These are phyloP conservation scores for Pipra filicauda DNA, from an alignment of 2,113 vertebrate genomes.

Conservation along the genomic window DNA sequence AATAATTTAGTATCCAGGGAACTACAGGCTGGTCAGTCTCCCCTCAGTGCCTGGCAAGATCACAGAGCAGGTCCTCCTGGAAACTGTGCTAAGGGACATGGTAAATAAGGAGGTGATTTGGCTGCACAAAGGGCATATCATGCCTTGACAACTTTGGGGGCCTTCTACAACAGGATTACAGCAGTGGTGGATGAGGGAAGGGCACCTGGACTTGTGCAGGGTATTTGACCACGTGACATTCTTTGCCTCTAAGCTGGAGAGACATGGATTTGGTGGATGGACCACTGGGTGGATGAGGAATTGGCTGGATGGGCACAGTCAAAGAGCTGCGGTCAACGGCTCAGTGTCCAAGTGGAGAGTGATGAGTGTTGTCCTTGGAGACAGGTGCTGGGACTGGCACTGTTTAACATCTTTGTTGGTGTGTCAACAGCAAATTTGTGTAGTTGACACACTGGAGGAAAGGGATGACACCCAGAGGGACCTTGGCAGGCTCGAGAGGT, in stretches of 20 bases:
- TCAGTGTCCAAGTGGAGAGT: not conserved
- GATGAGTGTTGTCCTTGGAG: not conserved
- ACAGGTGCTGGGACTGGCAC: not conserved
- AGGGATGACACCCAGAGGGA: not conserved
- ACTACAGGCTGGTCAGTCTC: not conserved
- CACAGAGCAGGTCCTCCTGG: not conserved
- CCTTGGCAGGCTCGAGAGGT: not conserved
- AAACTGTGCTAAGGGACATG: not conserved
- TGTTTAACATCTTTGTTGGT: not conserved
- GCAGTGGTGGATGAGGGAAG: not conserved
- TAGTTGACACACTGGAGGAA: not conserved
- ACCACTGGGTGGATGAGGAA: not conserved
- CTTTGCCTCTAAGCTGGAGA: not conserved
- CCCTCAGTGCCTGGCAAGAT: not conserved
- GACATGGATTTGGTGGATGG: not conserved
- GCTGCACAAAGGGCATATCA: not conserved
- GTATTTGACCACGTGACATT: not conserved
- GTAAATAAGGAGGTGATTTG: not conserved
- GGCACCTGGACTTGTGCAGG: not conserved
- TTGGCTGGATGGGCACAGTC: not conserved
- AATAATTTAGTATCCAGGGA: not conserved
- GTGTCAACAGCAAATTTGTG: not conserved
- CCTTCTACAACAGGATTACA: not conserved
- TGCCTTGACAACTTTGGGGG: not conserved
- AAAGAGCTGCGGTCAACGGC: not conserved